Evolutionary conservation across 2,113 vertebrate species (phyloP), one percentile per base, ranked within the genome.

Genomic region (Oncorhynchus tshawytscha): DNA sequence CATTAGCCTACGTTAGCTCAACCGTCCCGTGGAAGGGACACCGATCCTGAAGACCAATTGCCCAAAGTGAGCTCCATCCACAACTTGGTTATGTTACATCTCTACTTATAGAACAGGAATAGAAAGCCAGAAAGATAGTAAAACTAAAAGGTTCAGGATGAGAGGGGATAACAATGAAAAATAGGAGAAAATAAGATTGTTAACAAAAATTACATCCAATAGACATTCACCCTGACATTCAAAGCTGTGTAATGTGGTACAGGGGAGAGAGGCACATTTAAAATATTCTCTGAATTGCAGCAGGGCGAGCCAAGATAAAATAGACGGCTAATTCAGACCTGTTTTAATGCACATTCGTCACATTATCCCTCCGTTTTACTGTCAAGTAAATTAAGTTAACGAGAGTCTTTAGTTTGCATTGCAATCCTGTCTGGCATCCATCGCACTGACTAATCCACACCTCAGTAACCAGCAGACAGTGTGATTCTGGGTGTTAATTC

Each of bases 401-500:
- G 5, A 67, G 77, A 67, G 72, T 86, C 71, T 71, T 70, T 73
- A 75, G 75, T 78, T 84, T 85, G 73, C 66, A 67, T 72, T 76
- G 83, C 72, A 81, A 74, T 73, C 79, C 78, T 83, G 73, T 81
- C 81, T 74, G 67, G 69, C 80, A 85, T 88, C 82, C 81, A 87
- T 91, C 86, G 9, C 22, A 49, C 67, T 39, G 75, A 71, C 71
- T 82, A 76, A 75, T 84, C 59, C 71, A 9, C 31, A 83, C 81
- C 78, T 20, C 25, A 60, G 75, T 59, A 84, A 83, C 62, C 81
- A 82, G 85, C 81, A 74, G 39, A 45, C 81, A 85, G 27, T 68
- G 57, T 49, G 49, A 20, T 73, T 74, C 60, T 59, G 76, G 31
- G 77, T 74, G 82, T 76, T 84, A 85, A 88, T 88, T 84, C 64